Base-by-base conservation (phyloP, 2,797 vertebrate genomes). In the Chloroceryle amazona region DNA sequence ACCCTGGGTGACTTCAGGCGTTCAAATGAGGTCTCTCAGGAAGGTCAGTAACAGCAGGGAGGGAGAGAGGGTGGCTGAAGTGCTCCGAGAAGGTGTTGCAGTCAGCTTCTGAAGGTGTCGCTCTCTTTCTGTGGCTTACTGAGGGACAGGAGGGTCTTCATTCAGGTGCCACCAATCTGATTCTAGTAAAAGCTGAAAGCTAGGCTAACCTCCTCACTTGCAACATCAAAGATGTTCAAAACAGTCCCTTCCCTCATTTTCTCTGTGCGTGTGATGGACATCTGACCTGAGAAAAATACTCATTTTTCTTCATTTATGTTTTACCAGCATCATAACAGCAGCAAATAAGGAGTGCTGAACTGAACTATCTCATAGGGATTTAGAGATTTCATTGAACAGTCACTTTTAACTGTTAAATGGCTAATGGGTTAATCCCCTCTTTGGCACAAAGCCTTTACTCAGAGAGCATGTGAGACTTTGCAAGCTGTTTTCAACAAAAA, bases 401-500 rank as follows among this genome's bases (percentile, higher is more conserved):
- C 5, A 26, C 52, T 87, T 91, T 96, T 94, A 94, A 93, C 76
- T 85, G 82, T 92, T 96, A 93, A 89, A 91, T 94, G 81, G 81
- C 88, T 85, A 89, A 90, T 65, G 61, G 63, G 67, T 93, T 96
- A 95, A 96, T 81, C 91, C 70, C 39, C 5, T 26, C 62, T 73
- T 58, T 92, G 93, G 92, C 91, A 95, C 55, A 78, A 91, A 91
- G 83, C 74, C 67, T 86, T 86, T 78, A 78, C 26, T 90, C 65
- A 11, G 23, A 55, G 71, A 93, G 17, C 39, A 82, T 11, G 25
- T 33, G 52, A 95, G 80, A 83, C 28, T 91, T 89, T 13, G 35
- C 89, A 96, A 97, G 86, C 83, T 89, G 86, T 87, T 93, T 95
- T 75, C 65, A 67, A 94, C 49, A 91, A 86, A 91, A 96, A 95